phyloP scores from a whole-genome alignment of 2,888 invertebrate genomes.

The Scaeva pyrastri region DNA sequence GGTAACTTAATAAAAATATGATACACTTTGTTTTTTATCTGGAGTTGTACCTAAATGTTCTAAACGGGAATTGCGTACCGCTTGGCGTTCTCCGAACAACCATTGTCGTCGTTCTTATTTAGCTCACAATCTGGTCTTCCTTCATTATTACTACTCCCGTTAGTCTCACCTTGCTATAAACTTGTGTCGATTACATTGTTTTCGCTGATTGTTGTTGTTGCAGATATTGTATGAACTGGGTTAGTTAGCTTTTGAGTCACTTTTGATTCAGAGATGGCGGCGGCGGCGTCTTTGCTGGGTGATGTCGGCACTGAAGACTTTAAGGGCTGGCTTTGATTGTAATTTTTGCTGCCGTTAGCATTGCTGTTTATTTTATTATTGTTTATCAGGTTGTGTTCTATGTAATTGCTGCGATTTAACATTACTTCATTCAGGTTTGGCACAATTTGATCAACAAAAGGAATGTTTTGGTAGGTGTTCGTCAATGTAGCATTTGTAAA shows the following conservation, averaged over 20 bases:
- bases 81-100: constrained; percentile 77
- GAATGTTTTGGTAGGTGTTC: constrained; percentile 81
- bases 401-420: constrained; percentile 58
- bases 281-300: constrained; percentile 9
- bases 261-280: no score
- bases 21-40: no score
- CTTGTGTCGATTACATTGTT: constrained; percentile 77
- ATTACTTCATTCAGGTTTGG: constrained; percentile 80
- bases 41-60: background rate
- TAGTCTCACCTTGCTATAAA: constrained; percentile 82
- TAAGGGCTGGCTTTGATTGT: constrained; percentile 67
- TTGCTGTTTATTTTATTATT: constrained; percentile 83
- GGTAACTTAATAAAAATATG: no score
- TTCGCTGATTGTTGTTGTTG: constrained; percentile 73
- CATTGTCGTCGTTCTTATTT: constrained; percentile 51
- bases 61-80: constrained; percentile 82
- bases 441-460: constrained; percentile 84
- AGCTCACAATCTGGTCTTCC: constrained; percentile 28
- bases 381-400: constrained; percentile 80
- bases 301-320: constrained; percentile 28
- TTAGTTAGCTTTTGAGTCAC: constrained; percentile 54
- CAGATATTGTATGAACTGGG: constrained; percentile 70
- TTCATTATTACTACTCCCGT: constrained; percentile 71
- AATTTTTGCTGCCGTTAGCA: constrained; percentile 77
- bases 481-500: constrained; percentile 81